Base-by-base conservation (phyloP, 2,113 vertebrate genomes). In the Hucho hucho region DNA sequence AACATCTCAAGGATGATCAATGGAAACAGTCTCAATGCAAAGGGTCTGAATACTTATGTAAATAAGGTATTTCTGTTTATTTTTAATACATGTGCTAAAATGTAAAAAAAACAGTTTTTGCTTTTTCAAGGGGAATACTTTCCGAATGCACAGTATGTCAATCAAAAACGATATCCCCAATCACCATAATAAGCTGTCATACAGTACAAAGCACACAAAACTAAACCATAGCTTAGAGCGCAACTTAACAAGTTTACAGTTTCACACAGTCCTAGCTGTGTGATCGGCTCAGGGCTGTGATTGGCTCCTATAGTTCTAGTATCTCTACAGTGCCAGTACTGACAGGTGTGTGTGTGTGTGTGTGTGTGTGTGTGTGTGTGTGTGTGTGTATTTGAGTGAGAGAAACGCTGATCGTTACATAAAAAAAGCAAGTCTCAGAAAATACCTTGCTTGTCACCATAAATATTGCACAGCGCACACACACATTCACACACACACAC, bases 351-450 rank as follows among this genome's bases (percentile, higher is more conserved):
- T 32, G 32, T 32, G 6, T 32, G 32, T 32, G 32, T 32, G 29
- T 32, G 29, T 32, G 29, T 32, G 29, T 32, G 29, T 32, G 29
- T 32, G 29, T 32, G 29, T 32, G 29, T 32, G 29, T 32, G 32
- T 32, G 32, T 32, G 37, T 32, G 29, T 7, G 29, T 37, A 56
- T 61, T 6, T 72, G 28, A n/a, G 63, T 12, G 63, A 4, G 63
- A 26, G 59, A 24, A 14, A 86, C 79, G 75, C 63, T 14, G 70
- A 32, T 67, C 64, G 1, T 29, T 67, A 67, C 37, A 43, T 2
- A 81, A 83, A 75, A 72, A 3, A 22, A 84, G 77, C 77, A 79
- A 87, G 87, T 79, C 76, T 77, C 75, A 24, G 28, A 69, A 56
- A 43, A 43, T 9, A 37, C 37, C 37, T 9, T 11, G 37, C 37